phyloP scores from a whole-genome alignment of 2,113 vertebrate genomes.

The Nesogale talazaci region DNA sequence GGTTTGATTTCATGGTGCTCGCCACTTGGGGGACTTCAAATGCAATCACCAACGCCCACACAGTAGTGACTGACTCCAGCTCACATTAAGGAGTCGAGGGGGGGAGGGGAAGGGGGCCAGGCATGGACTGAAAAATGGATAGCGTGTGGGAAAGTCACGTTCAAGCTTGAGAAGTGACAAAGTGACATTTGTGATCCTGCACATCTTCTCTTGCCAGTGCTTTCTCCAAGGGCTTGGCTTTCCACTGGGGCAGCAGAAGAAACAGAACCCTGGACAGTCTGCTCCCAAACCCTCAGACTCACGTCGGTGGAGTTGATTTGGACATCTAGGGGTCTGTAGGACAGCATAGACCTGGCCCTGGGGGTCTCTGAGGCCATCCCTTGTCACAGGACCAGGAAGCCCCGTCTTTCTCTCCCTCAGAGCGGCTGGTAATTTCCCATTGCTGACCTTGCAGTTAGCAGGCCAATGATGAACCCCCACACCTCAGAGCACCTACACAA shows the following conservation, averaged over 20 bases:
- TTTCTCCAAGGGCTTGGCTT: accelerated
- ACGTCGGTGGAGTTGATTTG: no score
- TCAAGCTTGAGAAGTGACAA: background rate
- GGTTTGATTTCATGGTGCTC: background rate
- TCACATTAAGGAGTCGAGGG: constrained; percentile 41
- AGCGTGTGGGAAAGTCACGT: background rate
- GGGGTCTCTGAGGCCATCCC: no score
- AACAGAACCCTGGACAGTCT: background rate
- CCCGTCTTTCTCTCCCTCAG: no score
- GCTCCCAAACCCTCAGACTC: no score
- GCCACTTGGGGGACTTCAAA: constrained; percentile 39
- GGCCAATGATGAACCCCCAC: no score
- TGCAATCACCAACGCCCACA: constrained; percentile 46
- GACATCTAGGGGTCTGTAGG: no score
- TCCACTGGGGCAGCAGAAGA: background rate
- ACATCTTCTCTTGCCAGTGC: background rate
- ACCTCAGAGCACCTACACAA: no score
- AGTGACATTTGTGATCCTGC: background rate
- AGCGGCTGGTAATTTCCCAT: no score
- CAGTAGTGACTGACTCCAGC: constrained; percentile 31
- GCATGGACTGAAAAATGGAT: constrained; percentile 4
- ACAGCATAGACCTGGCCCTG: no score
- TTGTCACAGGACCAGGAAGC: no score
- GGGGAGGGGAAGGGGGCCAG: background rate
- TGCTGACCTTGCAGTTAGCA: no score